Conservation (phyloP, 1,140 invertebrate species). For the Zaprionus taronus region DNA sequence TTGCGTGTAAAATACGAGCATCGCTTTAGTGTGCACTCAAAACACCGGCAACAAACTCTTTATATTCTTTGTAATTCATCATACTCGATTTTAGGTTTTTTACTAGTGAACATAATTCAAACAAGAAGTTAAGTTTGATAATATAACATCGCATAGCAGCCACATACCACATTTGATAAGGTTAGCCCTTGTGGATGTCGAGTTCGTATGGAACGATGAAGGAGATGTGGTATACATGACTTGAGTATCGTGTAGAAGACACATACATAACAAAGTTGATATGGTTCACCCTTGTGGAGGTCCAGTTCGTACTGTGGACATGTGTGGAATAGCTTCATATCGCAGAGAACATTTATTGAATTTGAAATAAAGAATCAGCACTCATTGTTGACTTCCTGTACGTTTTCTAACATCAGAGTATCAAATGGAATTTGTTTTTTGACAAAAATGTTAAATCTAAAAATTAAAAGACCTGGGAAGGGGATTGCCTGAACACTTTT, state of each 20-base stretch:
- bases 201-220: too few species aligned
- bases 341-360: not conserved
- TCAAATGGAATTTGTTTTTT: constrained; percentile 12
- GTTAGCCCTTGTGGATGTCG: not conserved
- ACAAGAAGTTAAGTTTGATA: not conserved
- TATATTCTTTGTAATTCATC: not conserved
- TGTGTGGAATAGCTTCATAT: too few species aligned
- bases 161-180: not conserved
- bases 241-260: too few species aligned
- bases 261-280: too few species aligned
- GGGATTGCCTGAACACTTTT: not conserved
- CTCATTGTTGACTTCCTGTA: not conserved
- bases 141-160: not conserved
- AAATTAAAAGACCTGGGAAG: not conserved
- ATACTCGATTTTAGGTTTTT: not conserved
- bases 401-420: not conserved
- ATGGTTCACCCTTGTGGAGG: not conserved
- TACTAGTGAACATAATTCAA: not conserved
- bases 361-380: not conserved
- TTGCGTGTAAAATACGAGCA: not conserved
- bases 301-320: not conserved
- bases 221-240: too few species aligned
- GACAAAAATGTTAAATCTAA: constrained; percentile 5
- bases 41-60: not conserved
- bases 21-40: not conserved